Conservation (phyloP, 2,113 vertebrate species). For the Neolamprologus fasciatus region DNA sequence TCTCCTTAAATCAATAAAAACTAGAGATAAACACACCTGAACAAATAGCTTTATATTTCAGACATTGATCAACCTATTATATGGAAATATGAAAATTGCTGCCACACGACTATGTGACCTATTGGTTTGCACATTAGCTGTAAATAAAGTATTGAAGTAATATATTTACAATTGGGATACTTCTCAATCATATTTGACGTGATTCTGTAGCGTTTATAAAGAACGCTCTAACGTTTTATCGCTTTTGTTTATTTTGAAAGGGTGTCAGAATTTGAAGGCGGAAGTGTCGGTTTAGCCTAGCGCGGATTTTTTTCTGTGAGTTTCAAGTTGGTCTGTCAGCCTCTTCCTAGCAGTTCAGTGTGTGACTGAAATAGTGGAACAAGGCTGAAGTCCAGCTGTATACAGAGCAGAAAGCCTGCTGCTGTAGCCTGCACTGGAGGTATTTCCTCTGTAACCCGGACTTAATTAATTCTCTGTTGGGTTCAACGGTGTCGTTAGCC, state of each 20-base stretch:
- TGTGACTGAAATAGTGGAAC: neutral
- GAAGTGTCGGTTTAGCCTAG: conserved; percentile 14
- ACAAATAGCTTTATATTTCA: neutral
- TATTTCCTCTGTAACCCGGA: neutral
- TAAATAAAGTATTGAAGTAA: neutral
- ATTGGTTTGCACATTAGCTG: neutral
- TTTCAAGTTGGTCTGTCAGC: neutral
- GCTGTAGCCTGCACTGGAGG: neutral
- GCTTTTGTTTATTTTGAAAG: conserved; percentile 32
- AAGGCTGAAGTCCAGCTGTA: fast-evolving
- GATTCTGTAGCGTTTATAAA: neutral
- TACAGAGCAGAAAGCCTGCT: neutral
- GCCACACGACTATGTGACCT: neutral
- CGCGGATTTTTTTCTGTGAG: conserved; percentile 4
- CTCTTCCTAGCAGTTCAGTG: neutral
- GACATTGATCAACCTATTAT: neutral
- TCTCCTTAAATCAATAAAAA: neutral
- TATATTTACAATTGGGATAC: neutral
- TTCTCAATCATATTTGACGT: neutral
- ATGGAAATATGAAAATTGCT: neutral
- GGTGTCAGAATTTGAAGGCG: neutral
- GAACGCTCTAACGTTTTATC: neutral
- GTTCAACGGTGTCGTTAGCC: neutral
- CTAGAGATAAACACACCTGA: neutral
- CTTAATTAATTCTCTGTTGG: neutral